Conservation (phyloP, 2,113 vertebrate species). For the Mobula birostris region DNA sequence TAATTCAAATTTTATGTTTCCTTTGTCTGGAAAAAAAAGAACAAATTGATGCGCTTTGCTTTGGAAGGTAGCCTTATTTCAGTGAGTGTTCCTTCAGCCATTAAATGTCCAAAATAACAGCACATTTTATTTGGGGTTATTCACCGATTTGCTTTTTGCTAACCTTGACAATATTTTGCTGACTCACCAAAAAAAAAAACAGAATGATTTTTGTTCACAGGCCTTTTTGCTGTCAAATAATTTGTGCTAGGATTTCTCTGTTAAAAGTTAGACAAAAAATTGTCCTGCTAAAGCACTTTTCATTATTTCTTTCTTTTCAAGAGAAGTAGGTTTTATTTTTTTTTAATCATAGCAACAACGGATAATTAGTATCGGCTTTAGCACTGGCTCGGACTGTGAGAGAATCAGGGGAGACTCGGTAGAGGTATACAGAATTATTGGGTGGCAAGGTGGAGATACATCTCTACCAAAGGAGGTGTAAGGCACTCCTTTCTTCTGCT, state of each 20-base stretch:
- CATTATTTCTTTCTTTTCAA: background rate
- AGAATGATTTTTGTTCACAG: background rate
- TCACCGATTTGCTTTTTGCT: background rate
- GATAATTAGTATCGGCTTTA: background rate
- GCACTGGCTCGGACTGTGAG: background rate
- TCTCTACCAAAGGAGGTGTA: no score
- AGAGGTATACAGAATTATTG: no score
- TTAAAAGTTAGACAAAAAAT: background rate
- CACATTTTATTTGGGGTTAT: background rate
- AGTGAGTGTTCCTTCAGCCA: background rate
- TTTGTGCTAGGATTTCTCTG: background rate
- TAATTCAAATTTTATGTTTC: background rate
- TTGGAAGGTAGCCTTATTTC: background rate
- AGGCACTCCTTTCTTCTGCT: no score
- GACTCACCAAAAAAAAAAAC: background rate
- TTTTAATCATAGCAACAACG: background rate
- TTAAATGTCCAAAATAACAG: background rate
- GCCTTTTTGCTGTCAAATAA: background rate
- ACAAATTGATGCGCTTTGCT: background rate
- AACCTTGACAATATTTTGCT: background rate
- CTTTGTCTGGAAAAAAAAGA: background rate
- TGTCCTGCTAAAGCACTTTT: background rate
- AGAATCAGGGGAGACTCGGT: no score
- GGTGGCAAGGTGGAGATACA: no score
- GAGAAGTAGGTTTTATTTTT: background rate